phyloP scores from a whole-genome alignment of 1,140 invertebrate genomes.

The Drosophila biarmipes region DNA sequence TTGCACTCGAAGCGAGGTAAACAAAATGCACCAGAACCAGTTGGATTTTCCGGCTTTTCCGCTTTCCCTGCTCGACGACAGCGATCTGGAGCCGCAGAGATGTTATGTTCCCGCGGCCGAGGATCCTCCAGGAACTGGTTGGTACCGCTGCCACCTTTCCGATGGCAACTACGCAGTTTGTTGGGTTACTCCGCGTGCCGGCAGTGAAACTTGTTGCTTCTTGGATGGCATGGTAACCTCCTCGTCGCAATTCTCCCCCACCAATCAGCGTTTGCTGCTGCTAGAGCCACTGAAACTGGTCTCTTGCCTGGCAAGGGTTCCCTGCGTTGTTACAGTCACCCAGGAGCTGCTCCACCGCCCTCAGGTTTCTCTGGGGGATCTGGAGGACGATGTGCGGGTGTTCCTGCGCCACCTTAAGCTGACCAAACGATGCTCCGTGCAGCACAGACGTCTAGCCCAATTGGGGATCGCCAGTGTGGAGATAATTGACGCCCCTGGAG shows the following conservation, averaged over 20 bases:
- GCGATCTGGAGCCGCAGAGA: slow-evolving; percentile 30
- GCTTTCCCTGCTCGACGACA: slow-evolving; percentile 45
- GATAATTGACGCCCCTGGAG: slow-evolving; percentile 24
- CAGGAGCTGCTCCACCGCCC: slow-evolving; percentile 29
- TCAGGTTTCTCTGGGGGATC: slow-evolving; percentile 21
- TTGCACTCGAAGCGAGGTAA: not conserved
- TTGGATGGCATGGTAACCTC: slow-evolving; percentile 60
- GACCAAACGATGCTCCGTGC: slow-evolving; percentile 41
- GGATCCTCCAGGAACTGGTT: slow-evolving; percentile 3
- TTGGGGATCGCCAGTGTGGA: slow-evolving; percentile 60
- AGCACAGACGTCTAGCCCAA: slow-evolving; percentile 17
- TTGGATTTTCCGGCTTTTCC: slow-evolving; percentile 42
- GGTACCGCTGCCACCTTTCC: slow-evolving; percentile 55
- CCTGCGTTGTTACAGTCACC: slow-evolving; percentile 47
- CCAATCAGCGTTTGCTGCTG: slow-evolving; percentile 21
- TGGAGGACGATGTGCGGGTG: slow-evolving; percentile 38
- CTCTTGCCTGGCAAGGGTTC: not conserved
- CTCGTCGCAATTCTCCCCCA: not conserved
- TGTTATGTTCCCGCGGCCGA: slow-evolving; percentile 41
- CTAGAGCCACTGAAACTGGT: slow-evolving; percentile 12
- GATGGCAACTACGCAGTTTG: slow-evolving; percentile 52
- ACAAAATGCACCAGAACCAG: slow-evolving; percentile 9
- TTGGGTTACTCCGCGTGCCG: slow-evolving; percentile 34
- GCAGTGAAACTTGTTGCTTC: slow-evolving; percentile 60
- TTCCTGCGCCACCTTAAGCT: slow-evolving; percentile 52